Conservation (phyloP, 2,113 vertebrate genomes). For the Microcebus ravelobensis region DNA sequence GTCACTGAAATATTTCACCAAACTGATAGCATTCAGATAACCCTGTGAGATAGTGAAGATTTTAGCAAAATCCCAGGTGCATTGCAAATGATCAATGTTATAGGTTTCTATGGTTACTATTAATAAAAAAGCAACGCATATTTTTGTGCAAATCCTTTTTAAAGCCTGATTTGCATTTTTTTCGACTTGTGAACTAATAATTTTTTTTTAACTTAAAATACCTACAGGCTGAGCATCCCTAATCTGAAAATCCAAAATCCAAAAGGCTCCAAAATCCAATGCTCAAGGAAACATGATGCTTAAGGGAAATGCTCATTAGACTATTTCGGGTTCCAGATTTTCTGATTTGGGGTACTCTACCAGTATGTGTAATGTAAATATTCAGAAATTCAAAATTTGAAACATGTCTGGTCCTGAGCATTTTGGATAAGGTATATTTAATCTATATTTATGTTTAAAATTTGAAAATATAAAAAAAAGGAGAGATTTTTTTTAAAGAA, state of each 20-base stretch:
- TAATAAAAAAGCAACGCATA: background rate
- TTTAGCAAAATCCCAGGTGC: background rate
- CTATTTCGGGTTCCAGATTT: no score
- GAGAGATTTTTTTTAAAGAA: background rate
- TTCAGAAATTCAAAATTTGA: no score
- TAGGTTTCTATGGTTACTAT: background rate
- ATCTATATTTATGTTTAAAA: background rate
- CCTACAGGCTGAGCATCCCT: no score
- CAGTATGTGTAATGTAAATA: no score
- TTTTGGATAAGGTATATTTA: background rate
- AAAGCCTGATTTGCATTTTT: background rate
- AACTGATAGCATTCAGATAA: background rate
- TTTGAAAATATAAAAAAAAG: background rate
- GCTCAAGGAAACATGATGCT: no score
- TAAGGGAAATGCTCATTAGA: no score
- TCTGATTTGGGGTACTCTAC: no score
- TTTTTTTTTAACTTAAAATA: background rate
- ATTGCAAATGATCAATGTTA: background rate
- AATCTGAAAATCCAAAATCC: no score
- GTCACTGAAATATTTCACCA: background rate
- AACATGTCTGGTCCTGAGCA: no score
- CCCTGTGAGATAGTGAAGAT: background rate
- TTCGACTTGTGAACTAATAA: background rate
- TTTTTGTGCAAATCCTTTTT: background rate
- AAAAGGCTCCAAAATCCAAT: no score